Base-by-base conservation (phyloP, 2,888 invertebrate genomes). In the Epinotia ramella region DNA sequence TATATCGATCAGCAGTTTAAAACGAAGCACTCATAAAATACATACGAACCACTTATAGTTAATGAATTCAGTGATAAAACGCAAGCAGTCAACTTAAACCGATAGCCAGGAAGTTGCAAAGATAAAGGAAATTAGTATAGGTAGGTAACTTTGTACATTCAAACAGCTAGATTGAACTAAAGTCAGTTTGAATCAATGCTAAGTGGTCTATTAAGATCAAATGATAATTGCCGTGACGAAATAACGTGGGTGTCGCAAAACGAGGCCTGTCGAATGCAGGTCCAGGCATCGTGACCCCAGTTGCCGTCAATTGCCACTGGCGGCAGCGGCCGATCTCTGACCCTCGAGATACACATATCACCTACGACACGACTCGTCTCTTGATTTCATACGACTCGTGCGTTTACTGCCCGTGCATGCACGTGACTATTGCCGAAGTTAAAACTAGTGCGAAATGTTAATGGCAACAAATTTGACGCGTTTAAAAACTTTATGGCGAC, bases 291-390 rank as follows among this genome's bases (percentile, higher is more conserved):
- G 81, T 87, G 92, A 91, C 91, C 91, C 87, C 83, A 84, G 88
- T 87, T 88, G 88, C 83, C 83, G 88, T 83, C 90, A 93, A 93
- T 94, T 94, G 90, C 83, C 87, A 82, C 84, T n/a, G 79, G 79
- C 71, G 66, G 91, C 86, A 93, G 93, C 80, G 93, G 87, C 93
- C 92, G 93, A 91, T 89, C 94, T 88, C 85, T 93, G 92, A 93
- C 92, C 94, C 84, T 57, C 56, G 64, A 60, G 89, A 89, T 90
- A 90, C 85, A 89, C 88, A 86, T 88, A 90, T 91, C 91, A 91
- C 91, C 88, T 85, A 86, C 82, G 81, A 77, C 73, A 86, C 82
- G 81, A 77, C 73, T 75, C 62, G 78, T 70, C 80, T 81, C 60
- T 77, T 81, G 83, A 86, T 84, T 84, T 80, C 78, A 83, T 84